Evolutionary conservation across 2,888 invertebrate species (phyloP).

Genomic region (Subacronicta megacephala): DNA sequence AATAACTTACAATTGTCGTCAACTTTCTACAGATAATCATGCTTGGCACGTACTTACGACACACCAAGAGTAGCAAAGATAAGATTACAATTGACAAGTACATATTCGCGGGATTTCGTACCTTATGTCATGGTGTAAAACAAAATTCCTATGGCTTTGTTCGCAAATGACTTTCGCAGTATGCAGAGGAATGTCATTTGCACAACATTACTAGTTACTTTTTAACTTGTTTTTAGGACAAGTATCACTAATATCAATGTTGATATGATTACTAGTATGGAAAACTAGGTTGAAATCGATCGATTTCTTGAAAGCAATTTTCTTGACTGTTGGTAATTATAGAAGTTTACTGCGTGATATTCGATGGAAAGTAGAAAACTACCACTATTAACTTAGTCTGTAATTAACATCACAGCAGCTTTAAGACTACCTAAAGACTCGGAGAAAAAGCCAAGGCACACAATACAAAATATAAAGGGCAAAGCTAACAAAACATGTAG

Average conservation of each 20-base stretch:
- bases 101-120: conserved; percentile 54
- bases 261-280: conserved; percentile 5
- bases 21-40: conserved; percentile 81
- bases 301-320: conserved; percentile 46
- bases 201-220: conserved; percentile 46
- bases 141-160: conserved; percentile 22
- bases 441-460: no score
- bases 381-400: not conserved
- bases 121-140: conserved; percentile 55
- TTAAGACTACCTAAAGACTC: no score
- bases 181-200: conserved; percentile 59
- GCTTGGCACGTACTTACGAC: conserved; percentile 76
- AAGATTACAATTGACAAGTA: conserved; percentile 61
- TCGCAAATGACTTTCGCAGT: conserved; percentile 37
- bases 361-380: conserved; percentile 53
- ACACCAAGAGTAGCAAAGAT: conserved; percentile 65
- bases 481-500: no score
- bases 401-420: no score
- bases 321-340: conserved; percentile 47
- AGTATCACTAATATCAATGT: conserved; percentile 29
- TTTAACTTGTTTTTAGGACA: conserved; percentile 43
- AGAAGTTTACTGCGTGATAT: conserved; percentile 50
- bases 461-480: no score
- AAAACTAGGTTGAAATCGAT: conserved; percentile 15
- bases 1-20: conserved; percentile 61